These are phyloP conservation scores for Lepus americanus DNA, from an alignment of 2,113 vertebrate species.

Conservation along the genomic window DNA sequence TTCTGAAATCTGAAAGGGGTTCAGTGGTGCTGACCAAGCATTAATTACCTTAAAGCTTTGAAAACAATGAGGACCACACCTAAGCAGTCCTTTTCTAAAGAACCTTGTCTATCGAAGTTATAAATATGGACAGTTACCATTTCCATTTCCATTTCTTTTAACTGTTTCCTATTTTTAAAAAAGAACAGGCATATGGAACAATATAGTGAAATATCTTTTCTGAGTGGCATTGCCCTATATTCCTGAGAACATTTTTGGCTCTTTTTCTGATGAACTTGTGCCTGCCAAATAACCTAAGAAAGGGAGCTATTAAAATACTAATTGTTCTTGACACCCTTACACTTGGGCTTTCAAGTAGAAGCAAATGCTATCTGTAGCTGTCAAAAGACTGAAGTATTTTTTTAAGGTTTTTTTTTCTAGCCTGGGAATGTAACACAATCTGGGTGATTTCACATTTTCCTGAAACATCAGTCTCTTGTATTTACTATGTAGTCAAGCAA, in stretches of 20 bases:
- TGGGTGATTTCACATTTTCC: constrained; percentile 69
- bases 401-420: constrained; percentile 71
- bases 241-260: constrained; percentile 33
- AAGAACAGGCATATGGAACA: constrained; percentile 40
- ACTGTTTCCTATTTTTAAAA: constrained; percentile 11
- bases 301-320: constrained; percentile 71
- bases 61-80: background rate
- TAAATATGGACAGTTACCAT: constrained; percentile 25
- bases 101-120: constrained; percentile 43
- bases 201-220: constrained; percentile 35
- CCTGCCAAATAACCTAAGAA: constrained; percentile 66
- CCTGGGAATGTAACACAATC: constrained; percentile 55
- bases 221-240: constrained; percentile 51
- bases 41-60: constrained; percentile 26
- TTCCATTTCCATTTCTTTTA: constrained; percentile 46
- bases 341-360: constrained; percentile 70
- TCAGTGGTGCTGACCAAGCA: background rate
- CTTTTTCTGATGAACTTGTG: constrained; percentile 49
- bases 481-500: constrained; percentile 67
- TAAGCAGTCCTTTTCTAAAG: background rate
- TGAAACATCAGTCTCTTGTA: constrained; percentile 58
- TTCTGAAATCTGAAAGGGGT: constrained; percentile 50
- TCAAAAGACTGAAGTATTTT: constrained; percentile 74
- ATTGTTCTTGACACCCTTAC: constrained; percentile 73
- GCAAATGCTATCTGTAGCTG: constrained; percentile 76